Evolutionary conservation across 2,888 invertebrate species (phyloP).

Genomic region (Apotomis betuletana): DNA sequence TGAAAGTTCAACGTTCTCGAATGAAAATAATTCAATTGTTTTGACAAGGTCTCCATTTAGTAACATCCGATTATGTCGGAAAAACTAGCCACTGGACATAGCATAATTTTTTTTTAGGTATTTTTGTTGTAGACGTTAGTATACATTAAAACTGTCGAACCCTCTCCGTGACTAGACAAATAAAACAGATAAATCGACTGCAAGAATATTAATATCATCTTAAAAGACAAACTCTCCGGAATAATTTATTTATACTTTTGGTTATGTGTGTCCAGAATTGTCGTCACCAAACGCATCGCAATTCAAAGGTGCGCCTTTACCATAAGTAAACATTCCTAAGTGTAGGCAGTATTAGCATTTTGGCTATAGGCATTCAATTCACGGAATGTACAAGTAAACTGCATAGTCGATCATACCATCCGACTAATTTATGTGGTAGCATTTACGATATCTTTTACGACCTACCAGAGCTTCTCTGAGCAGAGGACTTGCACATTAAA

Average conservation of each 20-base stretch:
- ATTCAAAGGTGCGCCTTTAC: background rate
- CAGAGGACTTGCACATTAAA: background rate
- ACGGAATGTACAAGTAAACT: slow-evolving; percentile 5
- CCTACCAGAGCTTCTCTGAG: slow-evolving; percentile 14
- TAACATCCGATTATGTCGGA: background rate
- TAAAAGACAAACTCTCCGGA: background rate
- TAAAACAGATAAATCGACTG: too few relatives aligned
- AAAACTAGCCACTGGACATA: too few relatives aligned
- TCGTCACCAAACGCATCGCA: background rate
- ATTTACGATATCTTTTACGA: slow-evolving; percentile 45
- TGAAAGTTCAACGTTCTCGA: slow-evolving; percentile 30
- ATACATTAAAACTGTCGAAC: too few relatives aligned
- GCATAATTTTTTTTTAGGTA: too few relatives aligned
- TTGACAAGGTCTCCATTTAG: slow-evolving; percentile 17
- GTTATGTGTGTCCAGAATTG: background rate
- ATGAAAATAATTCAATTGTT: slow-evolving; percentile 13
- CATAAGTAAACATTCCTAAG: slow-evolving; percentile 6
- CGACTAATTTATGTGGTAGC: slow-evolving; percentile 24
- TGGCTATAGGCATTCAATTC: slow-evolving; percentile 15
- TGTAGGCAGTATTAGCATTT: slow-evolving; percentile 12
- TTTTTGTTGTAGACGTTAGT: too few relatives aligned
- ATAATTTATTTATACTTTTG: background rate
- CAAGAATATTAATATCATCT: too few relatives aligned
- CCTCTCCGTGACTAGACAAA: too few relatives aligned
- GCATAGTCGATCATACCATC: slow-evolving; percentile 15